Percentiles rank a stretch among this genome's conserved stretches.
Conservation (phyloP, 2,888 invertebrate species). For the Onchidella celtica region DNA sequence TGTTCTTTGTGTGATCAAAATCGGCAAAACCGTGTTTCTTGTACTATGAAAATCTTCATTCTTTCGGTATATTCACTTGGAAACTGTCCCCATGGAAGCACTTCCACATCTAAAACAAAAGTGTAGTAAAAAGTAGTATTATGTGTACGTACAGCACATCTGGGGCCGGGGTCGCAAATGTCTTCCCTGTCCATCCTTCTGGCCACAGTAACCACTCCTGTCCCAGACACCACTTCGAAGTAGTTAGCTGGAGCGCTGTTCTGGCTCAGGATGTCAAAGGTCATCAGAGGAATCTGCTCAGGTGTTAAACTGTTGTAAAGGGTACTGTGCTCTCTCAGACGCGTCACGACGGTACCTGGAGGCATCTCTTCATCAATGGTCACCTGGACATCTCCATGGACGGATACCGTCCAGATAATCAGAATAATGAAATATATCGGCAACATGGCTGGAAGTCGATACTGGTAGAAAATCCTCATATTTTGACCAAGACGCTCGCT, state of each 20-base stretch:
- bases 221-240: constrained; percentile 60
- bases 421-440: not conserved
- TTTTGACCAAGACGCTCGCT: too few species aligned
- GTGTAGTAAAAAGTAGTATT: not conserved
- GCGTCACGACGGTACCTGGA: constrained; percentile 59
- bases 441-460: not conserved
- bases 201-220: constrained; percentile 55
- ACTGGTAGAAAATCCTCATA: too few species aligned
- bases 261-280: constrained; percentile 64
- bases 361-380: constrained; percentile 57
- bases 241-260: constrained; percentile 60
- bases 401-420: not conserved
- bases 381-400: constrained; percentile 41
- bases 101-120: constrained; percentile 55
- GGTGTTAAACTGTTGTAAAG: constrained; percentile 58
- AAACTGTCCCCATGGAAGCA: not conserved
- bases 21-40: too few species aligned
- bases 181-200: constrained; percentile 49
- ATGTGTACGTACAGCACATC: constrained; percentile 9
- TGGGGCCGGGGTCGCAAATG: constrained; percentile 33
- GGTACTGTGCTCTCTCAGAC: constrained; percentile 59
- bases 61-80: too few species aligned
- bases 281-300: constrained; percentile 60
- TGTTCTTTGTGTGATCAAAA: too few species aligned
- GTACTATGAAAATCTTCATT: too few species aligned